These are phyloP conservation scores for Adoxophyes honmai DNA, from an alignment of 1,140 invertebrate species.

Conservation along the genomic window DNA sequence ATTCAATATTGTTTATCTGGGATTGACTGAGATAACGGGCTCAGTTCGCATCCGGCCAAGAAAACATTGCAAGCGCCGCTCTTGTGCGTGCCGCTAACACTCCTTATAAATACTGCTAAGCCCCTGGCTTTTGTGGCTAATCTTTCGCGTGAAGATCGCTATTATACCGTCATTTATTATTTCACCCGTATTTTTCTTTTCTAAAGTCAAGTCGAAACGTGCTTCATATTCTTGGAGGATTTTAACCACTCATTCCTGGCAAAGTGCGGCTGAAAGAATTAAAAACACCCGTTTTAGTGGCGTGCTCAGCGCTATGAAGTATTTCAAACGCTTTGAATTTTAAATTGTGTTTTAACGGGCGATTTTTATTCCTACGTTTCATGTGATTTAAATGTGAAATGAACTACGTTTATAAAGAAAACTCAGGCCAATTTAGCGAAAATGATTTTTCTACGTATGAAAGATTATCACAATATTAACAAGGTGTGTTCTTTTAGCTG, in stretches of 20 bases:
- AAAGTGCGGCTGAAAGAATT: conserved; percentile 51
- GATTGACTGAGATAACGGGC: too few species aligned
- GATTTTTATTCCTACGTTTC: too few species aligned
- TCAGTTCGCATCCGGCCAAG: background rate
- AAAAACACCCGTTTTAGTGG: conserved; percentile 50
- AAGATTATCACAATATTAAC: too few species aligned
- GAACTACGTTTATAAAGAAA: too few species aligned
- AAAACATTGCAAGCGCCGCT: conserved; percentile 41
- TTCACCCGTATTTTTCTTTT: conserved; percentile 62
- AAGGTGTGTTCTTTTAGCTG: too few species aligned
- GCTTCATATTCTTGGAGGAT: conserved; percentile 53
- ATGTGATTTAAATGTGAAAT: too few species aligned
- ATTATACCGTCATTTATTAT: conserved; percentile 76
- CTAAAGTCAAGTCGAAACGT: conserved; percentile 62
- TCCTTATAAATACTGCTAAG: conserved; percentile 75
- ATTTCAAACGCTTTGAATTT: conserved; percentile 58
- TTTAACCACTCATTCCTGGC: conserved; percentile 41
- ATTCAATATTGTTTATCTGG: too few species aligned
- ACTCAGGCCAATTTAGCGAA: too few species aligned
- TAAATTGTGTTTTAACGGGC: conserved; percentile 40
- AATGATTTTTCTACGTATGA: too few species aligned
- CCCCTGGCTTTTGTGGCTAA: conserved; percentile 70
- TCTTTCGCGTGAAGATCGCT: conserved; percentile 73
- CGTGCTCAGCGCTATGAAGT: conserved; percentile 45
- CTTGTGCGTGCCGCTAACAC: conserved; percentile 62